Evolutionary conservation across 1,140 invertebrate genomes (phyloP).

Genomic region (Hermetia illucens): DNA sequence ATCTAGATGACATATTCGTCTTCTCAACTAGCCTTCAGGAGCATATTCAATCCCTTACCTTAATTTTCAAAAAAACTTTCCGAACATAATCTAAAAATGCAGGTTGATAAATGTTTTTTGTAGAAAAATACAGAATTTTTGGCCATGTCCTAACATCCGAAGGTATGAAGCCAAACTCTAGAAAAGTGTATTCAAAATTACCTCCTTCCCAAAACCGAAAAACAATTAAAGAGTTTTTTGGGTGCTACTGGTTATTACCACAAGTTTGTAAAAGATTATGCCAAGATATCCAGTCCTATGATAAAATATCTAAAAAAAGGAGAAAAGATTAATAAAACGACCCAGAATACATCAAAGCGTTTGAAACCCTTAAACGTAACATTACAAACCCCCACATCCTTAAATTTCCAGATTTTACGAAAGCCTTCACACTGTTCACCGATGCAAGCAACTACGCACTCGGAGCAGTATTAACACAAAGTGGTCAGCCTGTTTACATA

Average conservation of each 20-base stretch:
- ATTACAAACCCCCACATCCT: conserved; percentile 7
- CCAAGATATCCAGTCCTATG: conserved; percentile 18
- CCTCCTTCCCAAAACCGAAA: conserved; percentile 6
- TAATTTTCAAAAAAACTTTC: too few relatives aligned
- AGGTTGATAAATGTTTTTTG: conserved; percentile 15
- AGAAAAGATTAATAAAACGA: conserved; percentile 2
- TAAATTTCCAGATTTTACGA: conserved; percentile 10
- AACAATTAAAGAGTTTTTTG: conserved; percentile 9
- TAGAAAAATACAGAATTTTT: conserved; percentile 16
- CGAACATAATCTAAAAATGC: conserved; percentile 18
- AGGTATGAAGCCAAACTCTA: conserved; percentile 11
- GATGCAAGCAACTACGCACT: conserved; percentile 10
- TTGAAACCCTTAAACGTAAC: conserved; percentile 6
- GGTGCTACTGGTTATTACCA: conserved; percentile 25
- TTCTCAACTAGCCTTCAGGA: conserved; percentile 10
- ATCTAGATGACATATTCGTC: conserved; percentile 12
- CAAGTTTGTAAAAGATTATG: conserved; percentile 23
- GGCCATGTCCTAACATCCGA: conserved; percentile 13
- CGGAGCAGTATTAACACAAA: conserved; percentile 9
- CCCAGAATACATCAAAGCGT: conserved; percentile 4
- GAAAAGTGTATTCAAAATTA: conserved; percentile 11
- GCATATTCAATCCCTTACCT: too few relatives aligned
- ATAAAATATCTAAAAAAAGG: conserved; percentile 5
- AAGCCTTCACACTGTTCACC: conserved; percentile 9
- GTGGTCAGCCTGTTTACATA: conserved; percentile 15